Evolutionary conservation across 2,888 invertebrate genomes (phyloP), one percentile per base, ranked within the genome.

Genomic region (Drosophila sordidula): DNA sequence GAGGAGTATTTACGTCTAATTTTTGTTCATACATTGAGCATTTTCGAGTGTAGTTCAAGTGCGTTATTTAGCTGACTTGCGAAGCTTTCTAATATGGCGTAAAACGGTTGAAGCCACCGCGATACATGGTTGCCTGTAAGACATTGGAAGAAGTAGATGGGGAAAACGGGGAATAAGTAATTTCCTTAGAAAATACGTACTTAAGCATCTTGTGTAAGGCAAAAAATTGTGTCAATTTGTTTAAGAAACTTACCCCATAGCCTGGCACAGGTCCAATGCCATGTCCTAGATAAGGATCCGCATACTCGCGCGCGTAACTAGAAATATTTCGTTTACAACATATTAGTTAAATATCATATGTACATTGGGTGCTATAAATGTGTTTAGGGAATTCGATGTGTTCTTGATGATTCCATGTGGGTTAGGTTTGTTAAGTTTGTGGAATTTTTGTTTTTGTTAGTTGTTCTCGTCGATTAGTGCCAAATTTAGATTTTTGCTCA

Each of bases 191-290:
- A n/a, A n/a, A 29, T 41, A 8, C n/a, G 5, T 8, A n/a, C 9
- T 14, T 6, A 12, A 8, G 1, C 11, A 12, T 5, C 6, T 22
- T 2, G 4, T 16, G 2, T 6, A 12, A n/a, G 8, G 6, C n/a
- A 29, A 18, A 1, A 8, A n/a, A 2, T n/a, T 1, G 18, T 4
- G 29, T n/a, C 12, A 46, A 34, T 39, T 26, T 3, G 0, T 5
- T 11, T n/a, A 6, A 1, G 16, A 49, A 38, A 89, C 95, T 95
- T 95, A 98, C 98, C 95, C 98, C 98, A 93, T 98, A 98, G 91
- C 98, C 98, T 84, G 98, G 96, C 90, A 98, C 97, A 87, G 98
- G 98, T 91, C 98, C 98, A 92, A 98, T 98, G 78, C 98, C 96
- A 93, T 98, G 98, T 85, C 97, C 97, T 91, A 98, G 94, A 93